phyloP scores from a whole-genome alignment of 2,113 vertebrate species.

The Phyllostomus hastatus region DNA sequence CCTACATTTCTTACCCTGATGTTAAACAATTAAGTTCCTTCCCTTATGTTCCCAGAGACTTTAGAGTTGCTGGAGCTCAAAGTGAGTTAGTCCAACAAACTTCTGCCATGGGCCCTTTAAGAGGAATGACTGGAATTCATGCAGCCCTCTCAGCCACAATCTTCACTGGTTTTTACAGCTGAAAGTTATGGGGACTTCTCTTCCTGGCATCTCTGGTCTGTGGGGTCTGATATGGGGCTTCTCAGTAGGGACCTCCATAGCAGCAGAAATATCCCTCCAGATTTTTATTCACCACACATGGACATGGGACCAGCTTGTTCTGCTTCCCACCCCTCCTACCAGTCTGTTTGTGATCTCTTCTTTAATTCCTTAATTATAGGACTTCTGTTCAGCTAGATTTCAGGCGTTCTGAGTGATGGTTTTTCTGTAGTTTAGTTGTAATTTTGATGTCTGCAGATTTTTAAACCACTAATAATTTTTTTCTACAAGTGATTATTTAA shows the following conservation, averaged over 20 bases:
- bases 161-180: background rate
- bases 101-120: background rate
- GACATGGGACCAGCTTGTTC: background rate
- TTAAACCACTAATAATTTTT: background rate
- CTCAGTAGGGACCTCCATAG: background rate
- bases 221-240: background rate
- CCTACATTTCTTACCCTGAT: background rate
- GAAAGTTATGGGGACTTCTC: background rate
- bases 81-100: background rate
- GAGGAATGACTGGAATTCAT: background rate
- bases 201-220: background rate
- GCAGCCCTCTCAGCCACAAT: background rate
- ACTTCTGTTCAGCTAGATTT: background rate
- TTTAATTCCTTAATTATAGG: background rate
- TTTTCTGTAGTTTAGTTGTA: background rate
- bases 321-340: background rate
- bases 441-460: background rate
- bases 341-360: background rate
- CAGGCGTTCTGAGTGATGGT: background rate
- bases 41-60: background rate
- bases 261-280: background rate
- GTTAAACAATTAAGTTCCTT: background rate
- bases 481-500: conserved; percentile 16
- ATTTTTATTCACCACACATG: background rate
- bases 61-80: background rate